These are phyloP conservation scores for Ochropleura plecta DNA, from an alignment of 2,888 invertebrate genomes.

Conservation along the genomic window DNA sequence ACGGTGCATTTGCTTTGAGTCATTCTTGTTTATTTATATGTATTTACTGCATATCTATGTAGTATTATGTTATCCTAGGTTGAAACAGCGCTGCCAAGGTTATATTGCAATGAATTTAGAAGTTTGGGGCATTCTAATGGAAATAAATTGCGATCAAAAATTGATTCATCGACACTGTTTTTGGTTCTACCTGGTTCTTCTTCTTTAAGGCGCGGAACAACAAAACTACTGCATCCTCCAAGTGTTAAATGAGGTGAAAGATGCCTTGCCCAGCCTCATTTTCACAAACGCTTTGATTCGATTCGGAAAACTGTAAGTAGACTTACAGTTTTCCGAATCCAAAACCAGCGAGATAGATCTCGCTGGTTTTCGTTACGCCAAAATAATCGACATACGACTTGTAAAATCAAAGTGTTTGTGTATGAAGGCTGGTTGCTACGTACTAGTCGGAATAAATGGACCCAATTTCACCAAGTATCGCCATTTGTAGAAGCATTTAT, in stretches of 20 bases:
- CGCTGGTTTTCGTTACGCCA: no score
- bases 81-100: slow-evolving; percentile 3
- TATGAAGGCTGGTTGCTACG: neutral
- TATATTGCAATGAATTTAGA: neutral
- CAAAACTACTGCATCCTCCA: neutral
- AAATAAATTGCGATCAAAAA: neutral
- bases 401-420: no score
- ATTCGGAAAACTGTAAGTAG: no score
- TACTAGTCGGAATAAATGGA: neutral
- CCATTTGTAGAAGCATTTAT: neutral
- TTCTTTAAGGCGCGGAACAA: neutral
- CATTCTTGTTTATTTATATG: slow-evolving; percentile 19
- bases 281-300: no score
- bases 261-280: neutral
- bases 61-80: neutral
- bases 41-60: slow-evolving; percentile 15
- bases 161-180: neutral
- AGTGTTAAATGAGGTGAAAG: neutral
- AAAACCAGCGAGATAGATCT: no score
- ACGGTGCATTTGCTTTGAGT: slow-evolving; percentile 1
- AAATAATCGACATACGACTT: no score
- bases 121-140: neutral
- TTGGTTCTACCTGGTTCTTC: neutral
- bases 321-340: no score
- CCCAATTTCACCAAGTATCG: neutral